These are phyloP conservation scores for Rhagophthalmus giganteus DNA, from an alignment of 2,888 invertebrate genomes.

Conservation along the genomic window DNA sequence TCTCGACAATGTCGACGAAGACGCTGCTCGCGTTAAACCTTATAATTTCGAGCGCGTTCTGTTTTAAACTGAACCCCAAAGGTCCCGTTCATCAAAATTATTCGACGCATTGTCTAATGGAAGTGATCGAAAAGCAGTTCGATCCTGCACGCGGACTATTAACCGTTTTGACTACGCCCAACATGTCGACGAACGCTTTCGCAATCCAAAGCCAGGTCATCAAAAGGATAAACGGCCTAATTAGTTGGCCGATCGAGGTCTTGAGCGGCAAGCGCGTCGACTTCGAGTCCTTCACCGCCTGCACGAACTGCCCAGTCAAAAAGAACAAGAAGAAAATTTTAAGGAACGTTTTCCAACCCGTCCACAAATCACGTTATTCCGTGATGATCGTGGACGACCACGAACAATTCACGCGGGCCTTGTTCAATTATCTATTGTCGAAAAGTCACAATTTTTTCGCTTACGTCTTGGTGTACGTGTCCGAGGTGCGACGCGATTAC, in stretches of 20 bases:
- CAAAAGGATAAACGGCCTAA: constrained; percentile 1
- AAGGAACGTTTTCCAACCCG: constrained; percentile 18
- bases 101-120: constrained; percentile 19
- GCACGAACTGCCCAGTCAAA: constrained; percentile 7
- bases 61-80: constrained; percentile 12
- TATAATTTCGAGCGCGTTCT: background rate
- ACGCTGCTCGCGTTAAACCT: background rate
- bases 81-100: constrained; percentile 18
- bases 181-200: constrained; percentile 10
- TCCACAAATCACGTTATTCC: constrained; percentile 19
- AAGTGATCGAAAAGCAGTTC: constrained; percentile 17
- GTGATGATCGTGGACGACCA: constrained; percentile 27
- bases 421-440: constrained; percentile 10
- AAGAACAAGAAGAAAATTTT: constrained; percentile 1
- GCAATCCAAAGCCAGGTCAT: constrained; percentile 10
- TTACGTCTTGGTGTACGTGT: constrained; percentile 23
- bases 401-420: constrained; percentile 14
- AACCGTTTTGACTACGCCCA: constrained; percentile 18
- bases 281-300: constrained; percentile 19
- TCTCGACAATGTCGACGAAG: background rate
- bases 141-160: constrained; percentile 11
- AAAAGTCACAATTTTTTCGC: constrained; percentile 23
- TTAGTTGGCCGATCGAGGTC: constrained; percentile 17
- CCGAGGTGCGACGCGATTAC: constrained; percentile 4
- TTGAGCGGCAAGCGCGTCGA: constrained; percentile 7